Base-by-base conservation (phyloP, 2,888 invertebrate species). In the Linnaemya tessellans region DNA sequence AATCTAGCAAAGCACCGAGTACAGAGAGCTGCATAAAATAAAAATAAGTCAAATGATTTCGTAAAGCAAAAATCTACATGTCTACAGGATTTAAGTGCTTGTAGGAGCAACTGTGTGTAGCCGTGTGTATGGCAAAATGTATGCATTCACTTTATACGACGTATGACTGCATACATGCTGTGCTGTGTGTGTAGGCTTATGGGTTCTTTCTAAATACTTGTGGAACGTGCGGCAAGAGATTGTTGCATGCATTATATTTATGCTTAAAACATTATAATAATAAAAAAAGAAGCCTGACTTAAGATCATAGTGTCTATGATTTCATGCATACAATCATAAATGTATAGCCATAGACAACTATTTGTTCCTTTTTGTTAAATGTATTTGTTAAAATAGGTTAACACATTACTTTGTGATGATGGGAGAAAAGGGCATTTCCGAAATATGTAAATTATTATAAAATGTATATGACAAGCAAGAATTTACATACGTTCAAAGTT, bases 221-320 rank as follows among this genome's bases (percentile, higher is more conserved):
- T 64, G 20, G 1, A 22, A 35, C 10, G 18, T 18, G 51, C 15
- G 62, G 20, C 30, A 79, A 41, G 62, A 71, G 46, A 46, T 80
- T 80, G 67, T 80, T 71, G 75, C 70, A 71, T 71, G 49, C 77
- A 82, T 71, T 64, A 64, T 77, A 64, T 56, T 65, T 65, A 77
- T 77, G 49, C 64, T 58, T 41, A 71, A 77, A 77, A 75, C 30
- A 78, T 80, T 80, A 56, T 73, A 71, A 71, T 58, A 58, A 41
- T 65, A 58, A 46, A 35, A 30, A 30, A 30, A 30, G 5, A 5
- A 65, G 51, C 46, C 56, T 71, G 58, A n/a, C 77, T 60, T 58
- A 51, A 58, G 65, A 78, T 49, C 49, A 70, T 79, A 51, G 64
- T 70, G 74, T 82, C 78, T 78, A 74, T 74, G 79, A 64, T 25